phyloP scores from a whole-genome alignment of 2,113 vertebrate species.

The Bubalus kerabau region DNA sequence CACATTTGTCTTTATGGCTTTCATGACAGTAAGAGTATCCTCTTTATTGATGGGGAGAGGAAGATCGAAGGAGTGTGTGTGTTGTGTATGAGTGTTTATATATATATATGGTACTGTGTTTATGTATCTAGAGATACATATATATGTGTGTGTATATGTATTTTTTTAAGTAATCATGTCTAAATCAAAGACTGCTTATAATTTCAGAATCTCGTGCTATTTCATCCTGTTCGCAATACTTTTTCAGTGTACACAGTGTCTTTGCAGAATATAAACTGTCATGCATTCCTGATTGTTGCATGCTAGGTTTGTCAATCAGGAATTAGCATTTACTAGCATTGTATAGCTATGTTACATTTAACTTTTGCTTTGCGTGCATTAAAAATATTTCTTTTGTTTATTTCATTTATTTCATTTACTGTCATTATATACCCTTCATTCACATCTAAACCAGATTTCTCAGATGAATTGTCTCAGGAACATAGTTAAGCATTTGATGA shows the following conservation, averaged over 20 bases:
- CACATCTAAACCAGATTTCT: slow-evolving; percentile 4
- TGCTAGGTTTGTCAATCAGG: neutral
- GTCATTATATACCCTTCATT: neutral
- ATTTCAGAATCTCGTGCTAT: neutral
- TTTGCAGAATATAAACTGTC: neutral
- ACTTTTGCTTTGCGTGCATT: neutral
- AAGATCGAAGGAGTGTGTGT: neutral
- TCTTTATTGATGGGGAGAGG: neutral
- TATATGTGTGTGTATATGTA: neutral
- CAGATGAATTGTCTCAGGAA: slow-evolving; percentile 23
- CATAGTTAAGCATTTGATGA: neutral
- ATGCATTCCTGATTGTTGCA: neutral
- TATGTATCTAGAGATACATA: neutral
- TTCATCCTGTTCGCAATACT: neutral
- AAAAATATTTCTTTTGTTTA: slow-evolving; percentile 13
- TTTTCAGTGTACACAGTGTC: neutral
- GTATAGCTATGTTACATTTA: neutral
- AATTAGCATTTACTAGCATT: neutral
- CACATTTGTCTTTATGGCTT: neutral
- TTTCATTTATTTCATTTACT: neutral
- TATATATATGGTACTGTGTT: neutral
- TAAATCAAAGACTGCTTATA: neutral
- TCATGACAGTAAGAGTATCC: neutral
- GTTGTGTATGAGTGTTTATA: neutral
- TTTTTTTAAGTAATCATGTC: neutral